Conservation (phyloP, 2,888 invertebrate species). For the Conomelus anceps region DNA sequence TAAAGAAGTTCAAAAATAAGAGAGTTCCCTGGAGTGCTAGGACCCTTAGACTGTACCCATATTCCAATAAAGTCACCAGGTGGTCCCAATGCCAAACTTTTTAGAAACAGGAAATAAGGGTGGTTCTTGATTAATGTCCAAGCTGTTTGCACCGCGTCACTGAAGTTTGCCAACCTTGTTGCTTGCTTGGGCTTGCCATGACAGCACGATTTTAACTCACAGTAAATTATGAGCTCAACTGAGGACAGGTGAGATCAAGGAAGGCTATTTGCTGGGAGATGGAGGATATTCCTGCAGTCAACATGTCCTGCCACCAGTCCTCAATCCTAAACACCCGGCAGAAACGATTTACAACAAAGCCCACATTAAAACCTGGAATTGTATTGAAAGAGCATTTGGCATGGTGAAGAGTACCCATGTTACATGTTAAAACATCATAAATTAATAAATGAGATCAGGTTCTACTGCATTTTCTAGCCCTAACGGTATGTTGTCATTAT, state of each 20-base stretch:
- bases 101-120: not conserved
- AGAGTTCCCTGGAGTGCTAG: too few species aligned
- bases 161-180: not conserved
- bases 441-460: too few species aligned
- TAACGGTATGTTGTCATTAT: too few species aligned
- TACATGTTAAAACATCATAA: too few species aligned
- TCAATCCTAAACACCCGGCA: not conserved
- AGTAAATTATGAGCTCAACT: not conserved
- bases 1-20: too few species aligned
- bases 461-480: too few species aligned
- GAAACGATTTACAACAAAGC: not conserved
- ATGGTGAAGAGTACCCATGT: not conserved
- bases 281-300: not conserved
- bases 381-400: not conserved
- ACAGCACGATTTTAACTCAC: not conserved
- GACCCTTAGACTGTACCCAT: too few species aligned
- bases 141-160: not conserved
- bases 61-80: conserved; percentile 35
- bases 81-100: not conserved
- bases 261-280: not conserved
- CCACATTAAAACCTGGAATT: not conserved
- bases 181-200: not conserved
- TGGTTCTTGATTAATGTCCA: not conserved
- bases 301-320: not conserved
- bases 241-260: not conserved